Conservation (phyloP, 2,888 invertebrate species). For the Trissoscelio sp. region DNA sequence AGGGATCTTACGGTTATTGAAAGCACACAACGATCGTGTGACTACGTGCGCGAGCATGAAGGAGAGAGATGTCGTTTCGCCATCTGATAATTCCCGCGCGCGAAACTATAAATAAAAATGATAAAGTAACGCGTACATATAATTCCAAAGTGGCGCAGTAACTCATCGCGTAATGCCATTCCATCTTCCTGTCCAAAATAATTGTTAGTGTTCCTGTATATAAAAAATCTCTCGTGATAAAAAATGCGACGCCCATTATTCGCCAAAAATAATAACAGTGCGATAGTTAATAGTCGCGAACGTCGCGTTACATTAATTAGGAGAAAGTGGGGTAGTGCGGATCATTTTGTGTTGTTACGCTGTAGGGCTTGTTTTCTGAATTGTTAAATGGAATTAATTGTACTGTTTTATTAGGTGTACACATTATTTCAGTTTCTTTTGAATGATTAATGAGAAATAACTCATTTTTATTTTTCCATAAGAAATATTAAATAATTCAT, state of each 20-base stretch:
- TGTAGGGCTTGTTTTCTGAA: no score
- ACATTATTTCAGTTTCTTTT: no score
- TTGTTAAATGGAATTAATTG: no score
- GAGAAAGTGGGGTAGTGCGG: no score
- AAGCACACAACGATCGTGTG: conserved; percentile 73
- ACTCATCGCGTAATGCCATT: conserved; percentile 27
- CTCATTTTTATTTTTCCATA: no score
- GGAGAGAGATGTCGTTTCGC: conserved; percentile 68
- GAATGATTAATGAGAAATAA: no score
- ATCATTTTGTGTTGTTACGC: no score
- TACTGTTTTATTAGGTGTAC: no score
- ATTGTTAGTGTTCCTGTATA: conserved; percentile 13
- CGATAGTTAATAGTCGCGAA: not conserved
- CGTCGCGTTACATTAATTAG: conserved; percentile 6
- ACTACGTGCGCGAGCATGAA: conserved; percentile 74
- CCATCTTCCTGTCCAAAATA: conserved; percentile 23
- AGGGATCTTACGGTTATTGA: conserved; percentile 75
- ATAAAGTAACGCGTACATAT: conserved; percentile 43
- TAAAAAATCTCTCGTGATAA: conserved; percentile 11
- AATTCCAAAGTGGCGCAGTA: conserved; percentile 29
- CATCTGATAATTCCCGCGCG: conserved; percentile 52
- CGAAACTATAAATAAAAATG: conserved; percentile 54
- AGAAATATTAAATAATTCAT: no score
- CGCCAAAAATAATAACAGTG: not conserved
- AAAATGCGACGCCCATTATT: conserved; percentile 4